Conservation (phyloP, 1,140 invertebrate species). For the Drosophila ohnishii region DNA sequence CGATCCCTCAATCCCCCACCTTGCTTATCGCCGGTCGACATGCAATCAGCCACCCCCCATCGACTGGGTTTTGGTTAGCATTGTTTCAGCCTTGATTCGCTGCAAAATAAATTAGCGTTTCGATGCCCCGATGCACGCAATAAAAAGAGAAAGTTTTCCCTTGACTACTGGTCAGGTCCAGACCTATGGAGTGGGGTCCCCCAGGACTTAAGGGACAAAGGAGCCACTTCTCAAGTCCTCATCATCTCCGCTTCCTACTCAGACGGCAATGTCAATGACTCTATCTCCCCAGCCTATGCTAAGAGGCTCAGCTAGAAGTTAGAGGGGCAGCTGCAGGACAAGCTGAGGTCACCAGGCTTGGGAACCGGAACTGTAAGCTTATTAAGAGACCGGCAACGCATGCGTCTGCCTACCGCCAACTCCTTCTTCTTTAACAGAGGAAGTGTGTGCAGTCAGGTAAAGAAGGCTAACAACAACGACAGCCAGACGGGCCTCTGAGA, state of each 20-base stretch:
- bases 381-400: constrained; percentile 41
- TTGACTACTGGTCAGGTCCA: background rate
- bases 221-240: constrained; percentile 10
- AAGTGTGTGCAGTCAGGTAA: constrained; percentile 42
- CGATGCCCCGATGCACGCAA: constrained; percentile 46
- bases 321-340: constrained; percentile 15
- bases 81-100: constrained; percentile 24
- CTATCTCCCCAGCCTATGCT: constrained; percentile 13
- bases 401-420: constrained; percentile 19
- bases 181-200: background rate
- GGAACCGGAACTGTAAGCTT: constrained; percentile 49
- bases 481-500: constrained; percentile 28
- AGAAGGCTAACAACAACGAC: constrained; percentile 47
- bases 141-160: constrained; percentile 53
- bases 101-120: constrained; percentile 47
- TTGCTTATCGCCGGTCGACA: constrained; percentile 47
- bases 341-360: constrained; percentile 36
- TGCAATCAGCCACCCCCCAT: constrained; percentile 38
- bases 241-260: constrained; percentile 39
- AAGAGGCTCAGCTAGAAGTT: constrained; percentile 17
- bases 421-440: background rate
- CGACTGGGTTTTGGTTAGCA: constrained; percentile 11
- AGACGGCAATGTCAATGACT: constrained; percentile 45
- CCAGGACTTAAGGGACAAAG: constrained; percentile 18
- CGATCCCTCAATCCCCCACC: background rate